Percentiles rank a stretch among this genome's conserved stretches.
Evolutionary conservation across 2,888 invertebrate genomes (phyloP).

Genomic region (Drosophila infuscata): DNA sequence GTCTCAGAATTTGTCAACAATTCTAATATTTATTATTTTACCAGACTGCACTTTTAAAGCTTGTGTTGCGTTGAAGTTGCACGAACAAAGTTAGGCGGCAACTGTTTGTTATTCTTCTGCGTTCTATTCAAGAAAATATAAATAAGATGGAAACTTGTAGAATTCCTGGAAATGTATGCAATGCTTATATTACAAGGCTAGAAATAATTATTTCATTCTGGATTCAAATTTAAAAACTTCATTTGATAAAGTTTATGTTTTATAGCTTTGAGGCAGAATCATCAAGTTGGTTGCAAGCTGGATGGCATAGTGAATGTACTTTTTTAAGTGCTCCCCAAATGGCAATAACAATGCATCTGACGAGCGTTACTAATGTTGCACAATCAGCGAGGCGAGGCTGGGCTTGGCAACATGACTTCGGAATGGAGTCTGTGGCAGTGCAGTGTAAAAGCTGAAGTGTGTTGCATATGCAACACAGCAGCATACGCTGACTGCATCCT

Average conservation of each 20-base stretch:
- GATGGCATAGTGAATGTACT: conserved; percentile 7
- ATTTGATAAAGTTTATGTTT: background rate
- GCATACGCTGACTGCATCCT: conserved; percentile 65
- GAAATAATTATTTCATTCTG: background rate
- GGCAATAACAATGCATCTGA: conserved; percentile 46
- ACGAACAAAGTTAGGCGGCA: background rate
- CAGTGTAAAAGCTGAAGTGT: conserved; percentile 15
- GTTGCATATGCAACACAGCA: conserved; percentile 28
- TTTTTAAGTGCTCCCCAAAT: background rate
- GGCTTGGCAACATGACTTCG: conserved; percentile 27
- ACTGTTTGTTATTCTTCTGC: background rate
- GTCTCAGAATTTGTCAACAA: conserved; percentile 1
- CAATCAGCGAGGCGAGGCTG: conserved; percentile 49
- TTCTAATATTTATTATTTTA: background rate
- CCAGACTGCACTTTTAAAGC: background rate
- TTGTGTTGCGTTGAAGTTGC: background rate
- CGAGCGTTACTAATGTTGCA: conserved; percentile 53
- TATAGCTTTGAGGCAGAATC: background rate
- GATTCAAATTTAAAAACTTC: background rate
- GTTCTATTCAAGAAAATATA: background rate
- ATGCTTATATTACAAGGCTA: too few relatives aligned
- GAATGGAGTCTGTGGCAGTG: conserved; percentile 8
- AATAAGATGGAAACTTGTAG: background rate
- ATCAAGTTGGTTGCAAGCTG: background rate
- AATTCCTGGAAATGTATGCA: background rate